phyloP scores from a whole-genome alignment of 1,140 invertebrate species.

The Papilio helenus region DNA sequence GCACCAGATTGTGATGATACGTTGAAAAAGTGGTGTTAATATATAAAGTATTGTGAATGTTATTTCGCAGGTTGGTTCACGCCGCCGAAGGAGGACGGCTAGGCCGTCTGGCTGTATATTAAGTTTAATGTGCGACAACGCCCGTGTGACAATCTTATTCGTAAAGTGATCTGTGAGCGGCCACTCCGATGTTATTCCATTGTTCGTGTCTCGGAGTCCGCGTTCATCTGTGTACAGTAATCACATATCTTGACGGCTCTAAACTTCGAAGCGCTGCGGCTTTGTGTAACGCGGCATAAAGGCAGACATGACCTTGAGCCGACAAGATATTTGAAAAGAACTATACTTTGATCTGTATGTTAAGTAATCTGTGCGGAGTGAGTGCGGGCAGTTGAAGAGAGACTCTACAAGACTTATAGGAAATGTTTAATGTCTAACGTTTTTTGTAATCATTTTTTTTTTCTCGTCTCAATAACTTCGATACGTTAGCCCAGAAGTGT shows the following conservation, averaged over 20 bases:
- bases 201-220: slow-evolving; percentile 51
- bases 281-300: too few relatives aligned
- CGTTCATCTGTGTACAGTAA: slow-evolving; percentile 51
- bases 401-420: slow-evolving; percentile 81
- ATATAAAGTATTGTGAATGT: slow-evolving; percentile 37
- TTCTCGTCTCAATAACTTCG: slow-evolving; percentile 70
- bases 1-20: too few relatives aligned
- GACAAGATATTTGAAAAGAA: too few relatives aligned
- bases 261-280: too few relatives aligned
- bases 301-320: too few relatives aligned
- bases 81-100: slow-evolving; percentile 94
- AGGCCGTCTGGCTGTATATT: slow-evolving; percentile 64
- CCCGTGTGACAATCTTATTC: slow-evolving; percentile 58
- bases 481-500: slow-evolving; percentile 78
- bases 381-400: slow-evolving; percentile 68
- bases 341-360: slow-evolving; percentile 58
- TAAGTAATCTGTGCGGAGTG: slow-evolving; percentile 72
- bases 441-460: slow-evolving; percentile 82
- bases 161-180: slow-evolving; percentile 59
- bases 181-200: slow-evolving; percentile 55
- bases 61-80: slow-evolving; percentile 91
- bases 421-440: slow-evolving; percentile 80
- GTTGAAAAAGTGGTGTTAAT: too few relatives aligned
- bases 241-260: too few relatives aligned
- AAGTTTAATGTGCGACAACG: slow-evolving; percentile 69